Percentiles rank a stretch among this genome's conserved stretches.
Evolutionary conservation across 1,140 invertebrate genomes (phyloP).

Genomic region (Apis dorsata): DNA sequence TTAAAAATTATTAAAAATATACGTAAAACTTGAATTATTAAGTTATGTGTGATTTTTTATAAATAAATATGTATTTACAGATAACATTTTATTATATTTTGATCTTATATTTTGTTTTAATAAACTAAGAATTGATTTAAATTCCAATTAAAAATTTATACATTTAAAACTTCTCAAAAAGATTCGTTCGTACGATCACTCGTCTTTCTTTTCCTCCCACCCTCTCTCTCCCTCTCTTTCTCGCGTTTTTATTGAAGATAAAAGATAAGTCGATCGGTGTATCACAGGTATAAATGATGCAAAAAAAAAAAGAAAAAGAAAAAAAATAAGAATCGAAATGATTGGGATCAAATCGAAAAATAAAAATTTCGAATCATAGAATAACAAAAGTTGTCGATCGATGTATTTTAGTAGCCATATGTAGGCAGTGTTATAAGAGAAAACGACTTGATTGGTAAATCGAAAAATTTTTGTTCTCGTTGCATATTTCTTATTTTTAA

Average conservation of each 20-base stretch:
- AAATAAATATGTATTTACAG: slow-evolving; percentile 43
- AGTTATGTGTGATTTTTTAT: slow-evolving; percentile 29
- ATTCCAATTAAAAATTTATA: slow-evolving; percentile 34
- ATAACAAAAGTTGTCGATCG: slow-evolving; percentile 51
- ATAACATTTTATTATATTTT: slow-evolving; percentile 9
- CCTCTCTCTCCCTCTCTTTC: slow-evolving; percentile 26
- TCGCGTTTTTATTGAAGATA: slow-evolving; percentile 36
- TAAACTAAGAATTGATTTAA: slow-evolving; percentile 36
- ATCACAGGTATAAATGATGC: slow-evolving; percentile 72
- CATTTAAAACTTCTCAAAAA: slow-evolving; percentile 21
- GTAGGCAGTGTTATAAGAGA: slow-evolving; percentile 68
- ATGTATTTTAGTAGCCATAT: slow-evolving; percentile 61
- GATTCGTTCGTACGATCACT: slow-evolving; percentile 46
- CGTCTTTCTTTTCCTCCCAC: slow-evolving; percentile 25
- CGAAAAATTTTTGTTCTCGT: slow-evolving; percentile 51
- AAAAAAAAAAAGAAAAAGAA: slow-evolving; percentile 18
- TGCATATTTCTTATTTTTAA: slow-evolving; percentile 60
- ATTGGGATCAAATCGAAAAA: slow-evolving; percentile 52
- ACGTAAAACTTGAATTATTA: not conserved
- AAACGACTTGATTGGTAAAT: slow-evolving; percentile 57
- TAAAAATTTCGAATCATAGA: slow-evolving; percentile 33
- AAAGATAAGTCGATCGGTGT: slow-evolving; percentile 62
- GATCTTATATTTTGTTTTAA: slow-evolving; percentile 3
- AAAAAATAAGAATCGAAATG: not conserved
- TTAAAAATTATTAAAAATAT: not conserved